Evolutionary conservation across 2,797 vertebrate genomes (phyloP).

Genomic region (Leucoraja ocellata): DNA sequence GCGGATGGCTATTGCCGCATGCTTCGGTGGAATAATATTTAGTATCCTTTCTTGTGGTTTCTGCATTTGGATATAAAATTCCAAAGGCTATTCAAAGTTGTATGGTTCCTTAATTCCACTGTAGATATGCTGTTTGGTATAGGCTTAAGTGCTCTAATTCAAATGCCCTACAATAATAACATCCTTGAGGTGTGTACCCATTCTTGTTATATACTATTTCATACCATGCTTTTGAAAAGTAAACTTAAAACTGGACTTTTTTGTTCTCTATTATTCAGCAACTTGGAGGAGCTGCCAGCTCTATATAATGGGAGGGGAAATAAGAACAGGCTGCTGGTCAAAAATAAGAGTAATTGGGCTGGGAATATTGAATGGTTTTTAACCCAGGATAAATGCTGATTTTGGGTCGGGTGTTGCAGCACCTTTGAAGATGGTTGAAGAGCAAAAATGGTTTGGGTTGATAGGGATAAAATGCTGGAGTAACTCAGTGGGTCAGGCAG

Average conservation of each 20-base stretch:
- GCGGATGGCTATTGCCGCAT: slow-evolving; percentile 92
- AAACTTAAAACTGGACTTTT: too few relatives aligned
- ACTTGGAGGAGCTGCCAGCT: not conserved
- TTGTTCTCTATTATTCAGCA: not conserved
- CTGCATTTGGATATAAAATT: not conserved
- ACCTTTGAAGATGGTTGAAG: not conserved
- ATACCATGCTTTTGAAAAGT: not conserved
- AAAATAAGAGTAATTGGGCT: not conserved
- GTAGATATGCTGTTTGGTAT: slow-evolving; percentile 88
- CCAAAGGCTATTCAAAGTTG: not conserved
- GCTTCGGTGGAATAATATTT: slow-evolving; percentile 95
- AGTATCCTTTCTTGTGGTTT: slow-evolving; percentile 75
- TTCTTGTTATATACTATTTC: not conserved
- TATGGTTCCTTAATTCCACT: slow-evolving; percentile 17
- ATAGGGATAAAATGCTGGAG: too few relatives aligned
- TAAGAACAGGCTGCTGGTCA: not conserved
- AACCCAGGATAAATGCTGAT: not conserved
- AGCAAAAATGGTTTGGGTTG: not conserved
- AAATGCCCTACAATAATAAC: slow-evolving; percentile 59
- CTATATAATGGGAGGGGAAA: too few relatives aligned
- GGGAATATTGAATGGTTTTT: not conserved
- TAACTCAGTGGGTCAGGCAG: too few relatives aligned
- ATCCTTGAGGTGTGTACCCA: slow-evolving; percentile 64
- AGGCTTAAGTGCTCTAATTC: slow-evolving; percentile 79
- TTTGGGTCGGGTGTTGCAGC: not conserved